Conservation (phyloP, 2,113 vertebrate genomes). For the Oceanodroma tethys region DNA sequence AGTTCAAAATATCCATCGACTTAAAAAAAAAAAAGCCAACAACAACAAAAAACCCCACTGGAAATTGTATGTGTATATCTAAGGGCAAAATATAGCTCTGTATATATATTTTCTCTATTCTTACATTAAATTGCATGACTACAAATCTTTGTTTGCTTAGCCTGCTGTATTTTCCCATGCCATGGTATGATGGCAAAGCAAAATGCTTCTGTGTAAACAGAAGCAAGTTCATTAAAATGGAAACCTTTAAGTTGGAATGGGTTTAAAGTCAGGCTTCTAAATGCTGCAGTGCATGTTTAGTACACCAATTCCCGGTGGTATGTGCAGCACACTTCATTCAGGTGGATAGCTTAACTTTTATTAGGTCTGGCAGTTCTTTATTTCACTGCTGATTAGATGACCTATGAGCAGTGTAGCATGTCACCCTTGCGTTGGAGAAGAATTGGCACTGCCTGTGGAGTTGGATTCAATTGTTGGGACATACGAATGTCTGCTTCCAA, state of each 20-base stretch:
- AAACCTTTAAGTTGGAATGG: background rate
- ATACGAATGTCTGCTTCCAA: conserved; percentile 12
- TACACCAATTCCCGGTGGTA: background rate
- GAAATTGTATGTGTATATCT: background rate
- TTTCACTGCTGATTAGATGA: conserved; percentile 55
- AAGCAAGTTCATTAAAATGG: background rate
- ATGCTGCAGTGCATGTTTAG: background rate
- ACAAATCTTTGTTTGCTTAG: background rate
- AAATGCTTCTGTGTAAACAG: background rate
- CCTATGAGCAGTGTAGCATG: conserved; percentile 21
- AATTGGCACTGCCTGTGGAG: background rate
- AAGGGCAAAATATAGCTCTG: background rate
- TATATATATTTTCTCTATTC: background rate
- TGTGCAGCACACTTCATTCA: background rate
- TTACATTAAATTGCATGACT: background rate
- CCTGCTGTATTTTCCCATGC: background rate
- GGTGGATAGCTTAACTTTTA: conserved; percentile 15
- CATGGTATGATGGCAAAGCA: background rate
- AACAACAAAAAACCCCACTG: too few species aligned
- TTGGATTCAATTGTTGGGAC: conserved; percentile 30
- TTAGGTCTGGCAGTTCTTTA: conserved; percentile 58
- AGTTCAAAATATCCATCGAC: background rate
- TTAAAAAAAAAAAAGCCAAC: background rate
- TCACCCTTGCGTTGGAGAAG: background rate
- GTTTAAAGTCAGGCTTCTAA: background rate